Conservation (phyloP, 2,888 invertebrate species). For the Neoscelio sp. region DNA sequence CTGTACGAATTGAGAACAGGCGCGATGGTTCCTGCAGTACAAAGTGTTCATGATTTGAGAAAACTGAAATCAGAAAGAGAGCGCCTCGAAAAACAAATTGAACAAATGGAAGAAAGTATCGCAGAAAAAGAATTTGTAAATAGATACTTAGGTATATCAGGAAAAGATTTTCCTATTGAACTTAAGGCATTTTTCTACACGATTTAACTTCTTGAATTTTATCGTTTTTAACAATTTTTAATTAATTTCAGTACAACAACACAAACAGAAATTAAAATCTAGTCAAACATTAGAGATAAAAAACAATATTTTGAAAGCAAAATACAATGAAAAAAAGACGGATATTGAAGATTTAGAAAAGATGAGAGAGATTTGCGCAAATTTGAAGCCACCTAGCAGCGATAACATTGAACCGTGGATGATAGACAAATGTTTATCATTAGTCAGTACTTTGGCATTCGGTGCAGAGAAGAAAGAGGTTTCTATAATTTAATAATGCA, state of each 20-base stretch:
- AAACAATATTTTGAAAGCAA: slow-evolving; percentile 73
- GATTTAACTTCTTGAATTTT: slow-evolving; percentile 2
- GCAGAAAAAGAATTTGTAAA: slow-evolving; percentile 72
- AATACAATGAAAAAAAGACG: slow-evolving; percentile 72
- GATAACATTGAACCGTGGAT: slow-evolving; percentile 72
- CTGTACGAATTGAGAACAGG: slow-evolving; percentile 72
- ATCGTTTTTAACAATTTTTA: slow-evolving; percentile 13
- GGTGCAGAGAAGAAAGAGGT: slow-evolving; percentile 77
- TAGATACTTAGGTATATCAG: slow-evolving; percentile 74
- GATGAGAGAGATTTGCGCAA: slow-evolving; percentile 75
- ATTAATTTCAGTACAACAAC: slow-evolving; percentile 68
- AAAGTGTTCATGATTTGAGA: slow-evolving; percentile 68
- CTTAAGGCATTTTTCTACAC: too few species aligned
- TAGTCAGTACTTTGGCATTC: slow-evolving; percentile 73
- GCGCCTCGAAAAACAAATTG: slow-evolving; percentile 70
- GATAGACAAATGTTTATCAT: slow-evolving; percentile 73
- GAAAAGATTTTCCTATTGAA: slow-evolving; percentile 16
- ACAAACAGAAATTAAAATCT: slow-evolving; percentile 70
- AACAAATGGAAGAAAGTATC: slow-evolving; percentile 72
- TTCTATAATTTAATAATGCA: too few species aligned
- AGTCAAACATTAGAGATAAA: slow-evolving; percentile 67
- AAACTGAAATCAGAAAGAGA: slow-evolving; percentile 68
- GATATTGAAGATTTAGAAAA: slow-evolving; percentile 74
- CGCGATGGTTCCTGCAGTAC: slow-evolving; percentile 65
- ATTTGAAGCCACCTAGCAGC: slow-evolving; percentile 75